A percentile compares a stretch with the other conserved stretches of the same genome.
Conservation (phyloP, 2,888 invertebrate species). For the Perithous albicinctus region DNA sequence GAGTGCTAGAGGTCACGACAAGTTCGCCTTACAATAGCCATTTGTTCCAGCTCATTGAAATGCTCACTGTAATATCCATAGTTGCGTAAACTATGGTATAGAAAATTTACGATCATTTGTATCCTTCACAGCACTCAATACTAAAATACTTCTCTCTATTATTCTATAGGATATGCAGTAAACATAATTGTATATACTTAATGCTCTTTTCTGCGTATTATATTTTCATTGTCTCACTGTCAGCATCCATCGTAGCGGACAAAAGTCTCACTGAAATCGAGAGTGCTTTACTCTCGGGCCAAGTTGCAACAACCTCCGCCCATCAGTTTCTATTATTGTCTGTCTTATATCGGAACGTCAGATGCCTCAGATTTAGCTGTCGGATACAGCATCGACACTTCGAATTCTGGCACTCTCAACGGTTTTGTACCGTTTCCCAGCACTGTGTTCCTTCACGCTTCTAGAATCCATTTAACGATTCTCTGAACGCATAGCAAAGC, state of each 20-base stretch:
- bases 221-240: not conserved
- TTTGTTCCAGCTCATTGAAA: slow-evolving; percentile 60
- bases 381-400: slow-evolving; percentile 26
- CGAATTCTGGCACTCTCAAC: not conserved
- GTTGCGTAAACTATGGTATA: slow-evolving; percentile 35
- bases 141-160: not conserved
- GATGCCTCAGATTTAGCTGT: slow-evolving; percentile 19
- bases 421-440: not conserved
- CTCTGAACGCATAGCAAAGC: not conserved
- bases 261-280: not conserved
- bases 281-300: slow-evolving; percentile 18
- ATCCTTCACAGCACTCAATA: not conserved
- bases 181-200: slow-evolving; percentile 31
- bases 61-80: slow-evolving; percentile 39
- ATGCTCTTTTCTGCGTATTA: not conserved
- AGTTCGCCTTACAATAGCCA: slow-evolving; percentile 37
- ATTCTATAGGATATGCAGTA: not conserved
- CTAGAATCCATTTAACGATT: slow-evolving; percentile 20
- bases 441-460: not conserved
- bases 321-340: slow-evolving; percentile 23
- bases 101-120: slow-evolving; percentile 24
- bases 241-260: not conserved
- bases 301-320: slow-evolving; percentile 20
- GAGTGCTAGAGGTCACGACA: slow-evolving; percentile 19
- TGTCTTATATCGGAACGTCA: slow-evolving; percentile 15